Base-by-base conservation (phyloP, 64 coral and sea anemone genomes). In the Astreopora myriophthalma region DNA sequence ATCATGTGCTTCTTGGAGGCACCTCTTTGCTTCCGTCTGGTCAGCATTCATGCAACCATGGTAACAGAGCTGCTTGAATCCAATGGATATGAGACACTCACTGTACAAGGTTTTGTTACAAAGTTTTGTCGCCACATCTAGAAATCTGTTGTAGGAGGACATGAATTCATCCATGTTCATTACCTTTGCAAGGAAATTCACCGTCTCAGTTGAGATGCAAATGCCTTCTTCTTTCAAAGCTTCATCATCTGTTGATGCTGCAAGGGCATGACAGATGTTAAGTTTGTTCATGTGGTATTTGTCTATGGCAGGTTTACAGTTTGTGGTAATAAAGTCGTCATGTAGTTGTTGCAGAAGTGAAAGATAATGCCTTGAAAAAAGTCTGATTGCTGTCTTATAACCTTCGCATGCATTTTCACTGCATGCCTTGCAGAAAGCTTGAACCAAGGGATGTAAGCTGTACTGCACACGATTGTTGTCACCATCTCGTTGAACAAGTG, bases 111-210 rank as follows among this genome's bases (percentile, higher is more conserved):
- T 84, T 20, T 75, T 66, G 55, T 96, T 70, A 28, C 24, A 1
- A 29, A 87, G 29, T 10, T 4, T 28, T 3, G 2, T 14, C 83
- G 94, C 89, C 16, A 35, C 65, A 16, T 58, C 10, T 24, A 31
- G 57, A 70, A 92, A 88, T 31, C 27, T 30, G 17, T 49, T 10
- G 68, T 96, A 96, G 6, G 88, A 33, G 9, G 65, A 23, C 23
- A 51, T 61, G 35, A 96, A 96, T 58, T 96, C 94, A 75, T 92
- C 51, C 22, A 64, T 88, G 31, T 74, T 64, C 16, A 96, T 12
- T 34, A 91, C 89, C 40, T 96, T 96, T 13, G 94, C 94, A 17
- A 96, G 85, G 17, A 92, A 90, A 66, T 92, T 87, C 11, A 96
- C 84, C 33, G 80, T 84, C 52, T 96, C 85, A 38, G 89, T 96